Evolutionary conservation across 1,140 invertebrate species (phyloP).

Genomic region (Venturia canescens): DNA sequence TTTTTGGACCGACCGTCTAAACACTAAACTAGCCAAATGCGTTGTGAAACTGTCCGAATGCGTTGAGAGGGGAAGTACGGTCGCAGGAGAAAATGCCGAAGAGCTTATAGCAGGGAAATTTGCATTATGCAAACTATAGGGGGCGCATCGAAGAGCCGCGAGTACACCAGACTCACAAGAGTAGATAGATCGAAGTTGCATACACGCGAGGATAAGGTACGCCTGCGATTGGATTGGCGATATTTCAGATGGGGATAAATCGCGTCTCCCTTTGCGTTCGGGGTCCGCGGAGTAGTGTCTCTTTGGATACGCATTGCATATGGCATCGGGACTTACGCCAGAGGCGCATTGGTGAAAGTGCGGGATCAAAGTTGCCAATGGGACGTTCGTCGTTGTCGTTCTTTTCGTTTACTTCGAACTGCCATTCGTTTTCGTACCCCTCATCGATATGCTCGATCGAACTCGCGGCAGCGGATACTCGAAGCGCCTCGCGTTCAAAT

Average conservation of each 20-base stretch:
- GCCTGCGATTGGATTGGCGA: slow-evolving; percentile 1
- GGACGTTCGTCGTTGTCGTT: slow-evolving; percentile 26
- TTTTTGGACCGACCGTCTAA: too few relatives aligned
- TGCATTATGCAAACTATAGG: slow-evolving; percentile 11
- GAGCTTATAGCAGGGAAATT: background rate
- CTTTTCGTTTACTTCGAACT: background rate
- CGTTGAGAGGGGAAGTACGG: background rate
- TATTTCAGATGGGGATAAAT: slow-evolving; percentile 11
- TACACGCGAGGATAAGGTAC: slow-evolving; percentile 5
- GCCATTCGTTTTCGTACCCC: slow-evolving; percentile 23
- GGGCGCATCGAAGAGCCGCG: background rate
- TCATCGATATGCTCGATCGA: slow-evolving; percentile 38
- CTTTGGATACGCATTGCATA: slow-evolving; percentile 41
- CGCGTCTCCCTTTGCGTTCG: slow-evolving; percentile 1
- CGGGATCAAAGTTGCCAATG: slow-evolving; percentile 35
- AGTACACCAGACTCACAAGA: background rate
- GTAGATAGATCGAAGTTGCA: slow-evolving; percentile 4
- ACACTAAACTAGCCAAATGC: too few relatives aligned
- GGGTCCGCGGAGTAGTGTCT: background rate
- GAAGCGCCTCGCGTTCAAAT: background rate
- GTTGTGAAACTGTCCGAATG: background rate
- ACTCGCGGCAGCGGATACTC: background rate
- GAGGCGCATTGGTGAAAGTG: slow-evolving; percentile 33
- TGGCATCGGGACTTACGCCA: slow-evolving; percentile 30
- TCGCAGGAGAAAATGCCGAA: background rate